Evolutionary conservation across 2,113 vertebrate species (phyloP), one percentile per base, ranked within the genome.

Genomic region (Electrona antarctica): DNA sequence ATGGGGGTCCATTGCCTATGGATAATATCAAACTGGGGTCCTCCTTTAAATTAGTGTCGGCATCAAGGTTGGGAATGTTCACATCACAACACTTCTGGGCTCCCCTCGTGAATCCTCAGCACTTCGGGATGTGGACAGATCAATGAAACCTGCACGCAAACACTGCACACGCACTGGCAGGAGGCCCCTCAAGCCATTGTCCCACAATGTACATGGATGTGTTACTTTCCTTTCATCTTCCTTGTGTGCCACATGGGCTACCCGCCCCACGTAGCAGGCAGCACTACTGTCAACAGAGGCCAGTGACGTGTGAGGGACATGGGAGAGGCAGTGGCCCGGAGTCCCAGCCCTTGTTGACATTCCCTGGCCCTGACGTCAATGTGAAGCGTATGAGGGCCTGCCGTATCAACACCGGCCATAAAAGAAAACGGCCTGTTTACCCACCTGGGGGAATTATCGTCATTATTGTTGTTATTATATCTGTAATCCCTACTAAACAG

Each of bases 331-430:
- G 67, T 55, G 14, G 80, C 66, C 84, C 76, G 77, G 83, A 82
- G 85, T 80, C 85, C 88, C 68, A 71, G 77, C 84, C 85, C 84
- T 52, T 92, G 87, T 92, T 92, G 82, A 91, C 90, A 90, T 87
- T 90, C 86, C 78, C 59, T n/a, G 6, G 57, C 3, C 77, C 81
- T 91, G 90, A 93, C 90, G 91, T 93, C 91, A 92, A 79, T 2
- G 21, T 21, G 2, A 64, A 73, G 70, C 52, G 2, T 41, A 41
- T 6, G 13, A 76, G 80, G 63, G 72, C 75, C 60, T 33, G 69
- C 57, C 64, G 73, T 78, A 82, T 85, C 81, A 85, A 80, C 87
- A 83, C 55, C 29, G 78, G 70, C 71, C 70, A 28, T 59, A 63
- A n/a, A 41, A 62, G 77, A 74, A 80, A 79, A 79, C 33, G 78